These are phyloP conservation scores for Drosophila navojoa DNA, from an alignment of 1,140 invertebrate species.

Conservation along the genomic window DNA sequence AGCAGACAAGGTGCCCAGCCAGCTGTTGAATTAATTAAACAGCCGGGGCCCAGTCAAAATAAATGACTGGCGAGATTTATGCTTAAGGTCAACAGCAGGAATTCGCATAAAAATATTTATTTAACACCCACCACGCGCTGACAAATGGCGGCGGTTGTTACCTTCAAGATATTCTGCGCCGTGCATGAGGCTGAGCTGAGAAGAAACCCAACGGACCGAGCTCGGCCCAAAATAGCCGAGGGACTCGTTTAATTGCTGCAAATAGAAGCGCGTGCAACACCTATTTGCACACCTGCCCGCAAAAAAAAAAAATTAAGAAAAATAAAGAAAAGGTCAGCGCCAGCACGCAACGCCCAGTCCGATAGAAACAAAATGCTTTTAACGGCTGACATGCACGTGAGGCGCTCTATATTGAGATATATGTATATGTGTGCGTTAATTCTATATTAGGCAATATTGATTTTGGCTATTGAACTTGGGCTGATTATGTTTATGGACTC, in stretches of 20 bases:
- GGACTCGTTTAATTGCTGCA: slow-evolving; percentile 19
- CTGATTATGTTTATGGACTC: no score
- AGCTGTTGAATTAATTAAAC: slow-evolving; percentile 65
- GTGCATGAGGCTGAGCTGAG: not conserved
- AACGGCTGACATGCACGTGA: slow-evolving; percentile 36
- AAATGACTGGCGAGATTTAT: slow-evolving; percentile 64
- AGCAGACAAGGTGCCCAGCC: slow-evolving; percentile 45
- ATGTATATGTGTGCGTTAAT: not conserved
- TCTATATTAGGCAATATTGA: not conserved
- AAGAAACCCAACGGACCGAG: slow-evolving; percentile 18
- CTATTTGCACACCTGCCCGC: slow-evolving; percentile 29
- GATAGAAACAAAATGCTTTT: slow-evolving; percentile 52
- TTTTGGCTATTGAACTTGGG: no score
- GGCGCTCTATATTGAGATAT: not conserved
- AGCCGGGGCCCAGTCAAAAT: slow-evolving; percentile 42
- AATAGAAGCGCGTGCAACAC: slow-evolving; percentile 48
- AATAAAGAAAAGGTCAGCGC: slow-evolving; percentile 42
- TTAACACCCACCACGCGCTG: slow-evolving; percentile 24
- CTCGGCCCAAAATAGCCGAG: slow-evolving; percentile 26
- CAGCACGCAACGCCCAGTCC: slow-evolving; percentile 51
- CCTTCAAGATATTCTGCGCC: not conserved
- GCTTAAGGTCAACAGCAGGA: slow-evolving; percentile 46
- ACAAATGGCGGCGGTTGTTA: slow-evolving; percentile 17
- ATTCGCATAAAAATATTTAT: slow-evolving; percentile 52
- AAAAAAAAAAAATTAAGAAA: no score